Base-by-base conservation (phyloP, 2,113 vertebrate genomes). In the Cephalopholis sonnerati region DNA sequence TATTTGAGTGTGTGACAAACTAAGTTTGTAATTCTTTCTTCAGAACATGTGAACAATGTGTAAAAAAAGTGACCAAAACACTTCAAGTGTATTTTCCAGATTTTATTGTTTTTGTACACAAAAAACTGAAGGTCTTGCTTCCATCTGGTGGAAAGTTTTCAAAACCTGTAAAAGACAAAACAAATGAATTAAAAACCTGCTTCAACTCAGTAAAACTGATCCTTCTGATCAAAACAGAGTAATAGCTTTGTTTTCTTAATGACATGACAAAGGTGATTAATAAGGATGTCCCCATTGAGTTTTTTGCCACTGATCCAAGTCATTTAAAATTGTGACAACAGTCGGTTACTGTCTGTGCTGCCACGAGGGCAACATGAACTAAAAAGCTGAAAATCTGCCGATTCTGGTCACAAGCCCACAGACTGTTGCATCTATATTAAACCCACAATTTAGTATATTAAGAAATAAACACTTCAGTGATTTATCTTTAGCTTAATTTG, bases 51-150 rank as follows among this genome's bases (percentile, higher is more conserved):
- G 2, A 53, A 74, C 20, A 62, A 3, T 22, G 16, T 32, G 12
- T 5, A 27, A 59, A 77, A 17, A 64, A 58, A 82, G 0, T 46
- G 29, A 87, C n/a, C 8, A 55, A 39, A 53, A 73, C 3, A 58
- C 0, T 3, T 1, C 1, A 12, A 9, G 11, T 72, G 64, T 78
- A 77, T 89, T 92, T 94, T 93, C 77, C 77, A 89, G 57, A 85
- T 92, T 95, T 94, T 93, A 92, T 95, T 95, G 76, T 89, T 95
- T 95, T 95, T 95, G 87, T 94, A 96, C 94, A 96, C 91, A 96
- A 95, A 95, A 91, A 79, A 44, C 84, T 74, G 54, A 69, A 22
- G 79, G 32, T 86, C 10, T 84, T 74, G 68, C 58, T 83, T 86
- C 89, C 88, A 83, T 92, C 86, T 75, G 80, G 16, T 24, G 59